A percentile compares a stretch with the other conserved stretches of the same genome.
phyloP scores from a whole-genome alignment of 1,140 invertebrate species.

The Latrodectus geometricus region DNA sequence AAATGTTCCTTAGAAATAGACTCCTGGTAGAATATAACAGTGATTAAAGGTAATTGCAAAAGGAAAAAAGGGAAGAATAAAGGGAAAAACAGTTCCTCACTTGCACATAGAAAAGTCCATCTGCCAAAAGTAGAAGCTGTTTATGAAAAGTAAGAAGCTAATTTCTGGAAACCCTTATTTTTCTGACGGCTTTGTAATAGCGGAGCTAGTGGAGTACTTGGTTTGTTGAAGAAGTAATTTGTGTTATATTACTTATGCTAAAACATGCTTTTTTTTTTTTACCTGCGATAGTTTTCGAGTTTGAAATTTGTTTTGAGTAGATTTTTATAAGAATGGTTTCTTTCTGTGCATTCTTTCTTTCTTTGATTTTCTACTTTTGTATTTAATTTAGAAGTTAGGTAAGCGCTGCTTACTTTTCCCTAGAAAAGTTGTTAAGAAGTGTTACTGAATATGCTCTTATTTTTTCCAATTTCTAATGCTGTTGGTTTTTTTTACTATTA shows the following conservation, averaged over 20 bases:
- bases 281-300: too few relatives aligned
- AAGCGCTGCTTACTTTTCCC: too few relatives aligned
- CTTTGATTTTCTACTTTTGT: too few relatives aligned
- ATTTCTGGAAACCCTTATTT: neutral
- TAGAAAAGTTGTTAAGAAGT: too few relatives aligned
- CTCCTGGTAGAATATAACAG: neutral
- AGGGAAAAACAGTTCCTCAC: neutral
- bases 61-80: neutral
- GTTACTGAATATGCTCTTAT: too few relatives aligned
- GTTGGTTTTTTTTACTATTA: too few relatives aligned
- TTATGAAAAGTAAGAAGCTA: conserved; percentile 29
- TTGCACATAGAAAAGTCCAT: neutral
- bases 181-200: neutral
- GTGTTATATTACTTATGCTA: neutral
- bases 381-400: too few relatives aligned
- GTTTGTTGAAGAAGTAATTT: neutral
- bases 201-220: neutral
- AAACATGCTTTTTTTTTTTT: neutral
- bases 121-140: neutral
- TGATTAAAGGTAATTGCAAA: conserved; percentile 4
- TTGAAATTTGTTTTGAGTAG: too few relatives aligned
- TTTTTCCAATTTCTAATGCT: too few relatives aligned
- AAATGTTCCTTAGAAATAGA: neutral
- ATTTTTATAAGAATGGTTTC: too few relatives aligned
- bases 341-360: too few relatives aligned